phyloP scores from a whole-genome alignment of 2,797 vertebrate genomes.

The Danio kyathit region DNA sequence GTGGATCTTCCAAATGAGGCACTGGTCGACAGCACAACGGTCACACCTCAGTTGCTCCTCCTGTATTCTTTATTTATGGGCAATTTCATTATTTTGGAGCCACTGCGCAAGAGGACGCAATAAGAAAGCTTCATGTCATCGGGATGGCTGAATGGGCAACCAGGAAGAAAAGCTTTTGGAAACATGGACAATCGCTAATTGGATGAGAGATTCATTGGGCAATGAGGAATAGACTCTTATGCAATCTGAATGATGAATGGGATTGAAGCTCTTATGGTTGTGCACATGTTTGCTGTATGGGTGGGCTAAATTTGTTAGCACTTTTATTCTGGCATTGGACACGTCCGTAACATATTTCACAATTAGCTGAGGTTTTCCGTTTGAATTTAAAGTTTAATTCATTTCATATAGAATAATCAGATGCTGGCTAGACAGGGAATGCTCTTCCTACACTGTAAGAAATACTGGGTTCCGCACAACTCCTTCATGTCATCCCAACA shows the following conservation, averaged over 20 bases:
- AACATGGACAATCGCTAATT: conserved; percentile 79
- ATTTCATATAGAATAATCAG: not conserved
- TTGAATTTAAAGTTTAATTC: conserved; percentile 24
- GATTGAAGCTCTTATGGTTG: conserved; percentile 62
- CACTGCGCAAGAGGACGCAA: conserved; percentile 76
- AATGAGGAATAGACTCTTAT: conserved; percentile 72
- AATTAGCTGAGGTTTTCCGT: not conserved
- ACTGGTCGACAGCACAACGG: conserved; percentile 74
- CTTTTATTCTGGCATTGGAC: conserved; percentile 14
- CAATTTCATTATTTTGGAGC: conserved; percentile 78
- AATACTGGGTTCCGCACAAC: too few species aligned
- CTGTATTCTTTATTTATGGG: conserved; percentile 81
- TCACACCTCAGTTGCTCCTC: conserved; percentile 78
- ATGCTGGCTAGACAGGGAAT: not conserved
- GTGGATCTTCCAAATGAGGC: conserved; percentile 51
- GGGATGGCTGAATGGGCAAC: conserved; percentile 75
- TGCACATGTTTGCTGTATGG: conserved; percentile 62
- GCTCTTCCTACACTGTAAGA: not conserved
- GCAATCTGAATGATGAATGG: conserved; percentile 76
- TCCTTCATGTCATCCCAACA: too few species aligned
- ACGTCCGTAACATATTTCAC: conserved; percentile 28
- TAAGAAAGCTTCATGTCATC: conserved; percentile 78
- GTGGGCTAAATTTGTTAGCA: conserved; percentile 48
- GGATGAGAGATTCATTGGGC: conserved; percentile 78
- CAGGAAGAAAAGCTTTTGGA: conserved; percentile 78